Conservation (phyloP, 1,140 invertebrate species). For the Zaprionus kolodkinae region DNA sequence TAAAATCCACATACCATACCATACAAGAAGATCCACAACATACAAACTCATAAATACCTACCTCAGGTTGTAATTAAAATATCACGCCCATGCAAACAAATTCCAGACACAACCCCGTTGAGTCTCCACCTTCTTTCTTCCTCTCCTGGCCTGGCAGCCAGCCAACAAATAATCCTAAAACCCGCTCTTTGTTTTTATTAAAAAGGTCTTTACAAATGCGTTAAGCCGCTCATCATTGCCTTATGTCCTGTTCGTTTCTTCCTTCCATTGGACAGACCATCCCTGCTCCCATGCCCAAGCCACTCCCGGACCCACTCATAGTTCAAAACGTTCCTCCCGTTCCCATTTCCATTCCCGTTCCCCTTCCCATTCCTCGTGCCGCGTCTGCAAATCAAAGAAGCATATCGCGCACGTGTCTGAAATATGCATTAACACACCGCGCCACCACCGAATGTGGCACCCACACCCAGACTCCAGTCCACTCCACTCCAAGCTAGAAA, state of each 20-base stretch:
- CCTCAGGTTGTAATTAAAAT: slow-evolving; percentile 76
- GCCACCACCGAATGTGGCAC: slow-evolving; percentile 38
- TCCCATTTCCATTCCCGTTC: background rate
- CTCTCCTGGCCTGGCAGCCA: background rate
- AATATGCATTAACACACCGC: slow-evolving; percentile 80
- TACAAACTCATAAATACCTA: slow-evolving; percentile 41
- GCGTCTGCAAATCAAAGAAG: slow-evolving; percentile 74
- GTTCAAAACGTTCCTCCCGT: slow-evolving; percentile 11
- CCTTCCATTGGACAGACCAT: background rate
- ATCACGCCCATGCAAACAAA: slow-evolving; percentile 76
- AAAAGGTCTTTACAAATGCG: slow-evolving; percentile 78
- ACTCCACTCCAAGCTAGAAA: background rate
- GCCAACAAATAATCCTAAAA: slow-evolving; percentile 72
- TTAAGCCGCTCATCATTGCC: slow-evolving; percentile 79
- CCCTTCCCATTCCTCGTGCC: background rate
- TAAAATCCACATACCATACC: slow-evolving; percentile 37
- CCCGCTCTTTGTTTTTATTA: slow-evolving; percentile 65
- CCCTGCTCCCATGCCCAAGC: background rate
- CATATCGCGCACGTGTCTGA: slow-evolving; percentile 78
- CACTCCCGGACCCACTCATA: slow-evolving; percentile 27
- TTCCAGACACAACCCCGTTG: slow-evolving; percentile 19
- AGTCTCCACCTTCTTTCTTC: background rate
- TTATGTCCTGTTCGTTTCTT: slow-evolving; percentile 27
- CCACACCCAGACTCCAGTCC: slow-evolving; percentile 37
- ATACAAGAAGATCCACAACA: background rate